Evolutionary conservation across 2,113 vertebrate species (phyloP), one percentile per base, ranked within the genome.

Genomic region (Xyliphius kryptos): DNA sequence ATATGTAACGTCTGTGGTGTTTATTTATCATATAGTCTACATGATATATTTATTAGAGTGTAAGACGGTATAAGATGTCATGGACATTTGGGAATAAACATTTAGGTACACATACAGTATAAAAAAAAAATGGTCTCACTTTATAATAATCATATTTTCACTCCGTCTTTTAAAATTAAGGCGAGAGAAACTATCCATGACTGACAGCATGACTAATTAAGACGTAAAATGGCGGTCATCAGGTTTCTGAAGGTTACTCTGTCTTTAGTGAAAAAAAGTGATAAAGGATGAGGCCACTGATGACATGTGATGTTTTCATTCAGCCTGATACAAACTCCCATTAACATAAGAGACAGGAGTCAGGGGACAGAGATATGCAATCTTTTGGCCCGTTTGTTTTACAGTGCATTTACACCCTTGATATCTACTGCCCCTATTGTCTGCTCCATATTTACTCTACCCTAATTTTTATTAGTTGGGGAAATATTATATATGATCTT

Each of bases 261-360:
- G 79, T 80, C 79, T 82, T 64, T 75, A 79, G 63, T 66, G 67
- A 70, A 75, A 63, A 67, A 82, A 78, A 74, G n/a, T 78, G 76
- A 84, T 82, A 84, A 87, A 80, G 74, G 81, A 84, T 82, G 76
- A 85, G 82, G 76, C 32, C 74, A 57, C 68, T 85, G 83, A 89
- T 87, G 80, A 74, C 75, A 86, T 80, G 79, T 84, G 83, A 88
- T 75, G 54, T 79, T 85, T 85, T 80, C 56, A 53, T 67, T 55
- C 54, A 74, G 68, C 74, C 77, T 84, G 78, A 80, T 82, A 69
- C 74, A 86, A 83, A 84, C 78, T 76, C 41, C 77, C 68, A 73
- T 73, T 85, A 85, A 82, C 77, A 69, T 85, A 88, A 75, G 74
- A 70, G 75, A 70, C 63, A 47, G 68, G 58, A 72, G 22, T 66